Evolutionary conservation across 2,888 invertebrate species (phyloP), one percentile per base, ranked within the genome.

Genomic region (Pedicia rivosa): DNA sequence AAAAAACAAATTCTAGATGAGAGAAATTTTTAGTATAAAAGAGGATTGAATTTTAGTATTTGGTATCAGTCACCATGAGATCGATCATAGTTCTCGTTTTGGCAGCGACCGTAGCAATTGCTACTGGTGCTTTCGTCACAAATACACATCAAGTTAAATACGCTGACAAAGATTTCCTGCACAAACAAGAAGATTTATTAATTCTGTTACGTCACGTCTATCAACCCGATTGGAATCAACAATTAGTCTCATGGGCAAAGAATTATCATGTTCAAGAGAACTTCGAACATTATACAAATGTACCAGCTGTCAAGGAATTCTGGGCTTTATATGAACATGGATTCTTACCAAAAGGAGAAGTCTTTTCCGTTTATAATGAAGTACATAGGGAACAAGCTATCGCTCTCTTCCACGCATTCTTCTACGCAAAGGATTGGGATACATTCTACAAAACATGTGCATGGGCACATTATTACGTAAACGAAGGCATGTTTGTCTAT

Each of bases 401-500:
- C 10, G 56, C 62, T 35, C 57, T 74, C 1, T 73, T 67, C 62
- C 57, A 70, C 33, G 51, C 73, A 14, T 63, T 76, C 49, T 68
- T 62, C 56, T 65, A 65, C 41, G 70, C 74, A 34, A 70, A 68
- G 50, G 68, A 71, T 55, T 74, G 69, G 48, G 64, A 66, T 1
- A 67, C 66, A 36, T 72, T 76, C 59, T 68, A 67, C 54, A 65
- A 66, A 39, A 67, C 53, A 31, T 50, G 53, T 4, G 47, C 49
- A 30, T 81, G 74, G 72, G 70, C 78, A 26, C 72, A 81, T 25
- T 68, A 73, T 42, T 63, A 72, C 48, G 66, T 79, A 43, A 81
- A 83, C 62, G 72, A 75, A 42, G 78, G 72, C 49, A 72, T 80
- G 65, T 83, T 79, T 57, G 66, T 77, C 41, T 77, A 78, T 49